These are phyloP conservation scores for Petrocephalus zakoni DNA, from an alignment of 2,113 vertebrate genomes.

Conservation along the genomic window DNA sequence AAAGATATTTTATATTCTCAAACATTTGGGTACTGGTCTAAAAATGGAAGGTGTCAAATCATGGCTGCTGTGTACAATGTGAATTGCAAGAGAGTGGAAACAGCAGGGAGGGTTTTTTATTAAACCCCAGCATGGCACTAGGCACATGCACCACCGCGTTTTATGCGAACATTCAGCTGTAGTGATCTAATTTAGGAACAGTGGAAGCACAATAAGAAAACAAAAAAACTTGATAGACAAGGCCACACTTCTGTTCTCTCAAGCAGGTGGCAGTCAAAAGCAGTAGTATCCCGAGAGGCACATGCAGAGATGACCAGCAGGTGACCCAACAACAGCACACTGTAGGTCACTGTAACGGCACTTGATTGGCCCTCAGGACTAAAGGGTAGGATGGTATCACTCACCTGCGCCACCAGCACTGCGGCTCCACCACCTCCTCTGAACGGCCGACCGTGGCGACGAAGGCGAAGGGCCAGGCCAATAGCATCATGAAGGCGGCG, in stretches of 20 bases:
- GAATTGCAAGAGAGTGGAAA: background rate
- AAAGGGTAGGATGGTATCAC: background rate
- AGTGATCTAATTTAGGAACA: background rate
- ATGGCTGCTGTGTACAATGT: background rate
- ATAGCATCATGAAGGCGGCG: constrained; percentile 91
- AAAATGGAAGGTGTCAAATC: background rate
- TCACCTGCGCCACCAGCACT: constrained; percentile 79
- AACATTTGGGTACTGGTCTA: background rate
- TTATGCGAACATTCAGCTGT: background rate
- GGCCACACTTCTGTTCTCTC: background rate
- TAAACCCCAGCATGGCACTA: background rate
- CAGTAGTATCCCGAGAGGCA: background rate
- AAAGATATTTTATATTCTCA: background rate
- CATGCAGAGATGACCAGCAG: background rate
- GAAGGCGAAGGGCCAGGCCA: constrained; percentile 95
- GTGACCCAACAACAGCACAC: background rate
- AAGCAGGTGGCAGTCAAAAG: background rate
- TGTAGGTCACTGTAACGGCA: background rate
- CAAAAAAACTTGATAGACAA: background rate
- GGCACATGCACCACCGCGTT: background rate
- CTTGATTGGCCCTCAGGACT: background rate
- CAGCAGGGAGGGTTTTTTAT: background rate
- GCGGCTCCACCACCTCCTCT: constrained; percentile 70
- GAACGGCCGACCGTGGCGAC: constrained; percentile 76
- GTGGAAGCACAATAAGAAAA: background rate